Conservation (phyloP, 1,140 invertebrate species). For the Drosophila kanapiae region DNA sequence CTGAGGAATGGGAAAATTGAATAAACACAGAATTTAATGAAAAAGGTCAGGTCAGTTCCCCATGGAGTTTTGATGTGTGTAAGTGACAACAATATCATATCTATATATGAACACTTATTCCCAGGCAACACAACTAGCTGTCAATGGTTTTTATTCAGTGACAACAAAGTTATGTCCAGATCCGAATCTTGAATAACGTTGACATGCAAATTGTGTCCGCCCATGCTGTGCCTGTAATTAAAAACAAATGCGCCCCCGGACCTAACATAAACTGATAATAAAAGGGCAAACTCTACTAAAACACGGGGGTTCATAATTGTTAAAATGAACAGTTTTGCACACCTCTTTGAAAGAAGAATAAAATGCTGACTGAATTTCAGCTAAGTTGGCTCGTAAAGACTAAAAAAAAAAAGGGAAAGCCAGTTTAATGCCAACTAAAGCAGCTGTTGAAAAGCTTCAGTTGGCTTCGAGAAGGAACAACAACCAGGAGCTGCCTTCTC, state of each 20-base stretch:
- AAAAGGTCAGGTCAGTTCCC: not conserved
- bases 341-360: not conserved
- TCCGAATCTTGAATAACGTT: constrained; percentile 10
- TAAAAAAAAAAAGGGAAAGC: not conserved
- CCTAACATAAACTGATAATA: not conserved
- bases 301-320: not conserved
- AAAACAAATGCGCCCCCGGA: constrained; percentile 6
- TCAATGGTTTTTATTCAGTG: not conserved
- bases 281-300: not conserved
- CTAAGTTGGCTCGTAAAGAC: not conserved
- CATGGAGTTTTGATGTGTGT: not conserved
- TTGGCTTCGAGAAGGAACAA: not conserved
- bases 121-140: not conserved
- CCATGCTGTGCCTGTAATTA: constrained; percentile 12
- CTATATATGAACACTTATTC: not conserved
- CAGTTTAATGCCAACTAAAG: not conserved
- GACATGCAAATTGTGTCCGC: constrained; percentile 1
- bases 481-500: not conserved
- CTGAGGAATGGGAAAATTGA: not conserved
- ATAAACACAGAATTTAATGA: constrained; percentile 7
- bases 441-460: not conserved
- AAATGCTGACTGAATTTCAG: not conserved
- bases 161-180: not conserved
- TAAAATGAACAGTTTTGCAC: too few relatives aligned
- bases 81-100: not conserved